Conservation (phyloP, 2,113 vertebrate species). For the Chroicocephalus ridibundus region DNA sequence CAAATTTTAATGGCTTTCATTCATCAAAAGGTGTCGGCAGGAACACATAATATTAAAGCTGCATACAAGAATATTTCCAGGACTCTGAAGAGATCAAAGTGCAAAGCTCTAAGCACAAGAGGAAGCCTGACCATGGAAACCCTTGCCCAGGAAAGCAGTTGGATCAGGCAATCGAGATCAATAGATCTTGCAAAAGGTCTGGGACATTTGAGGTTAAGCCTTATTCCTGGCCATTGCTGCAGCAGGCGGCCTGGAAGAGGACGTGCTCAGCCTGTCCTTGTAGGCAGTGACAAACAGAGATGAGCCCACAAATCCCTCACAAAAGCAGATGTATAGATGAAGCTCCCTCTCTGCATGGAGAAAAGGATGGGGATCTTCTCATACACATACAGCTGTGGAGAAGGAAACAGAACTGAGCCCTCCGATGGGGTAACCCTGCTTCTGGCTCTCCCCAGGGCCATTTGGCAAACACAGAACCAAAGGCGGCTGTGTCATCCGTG, state of each 20-base stretch:
- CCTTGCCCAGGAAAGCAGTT: background rate
- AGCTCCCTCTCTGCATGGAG: background rate
- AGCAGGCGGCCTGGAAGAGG: background rate
- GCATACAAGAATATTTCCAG: background rate
- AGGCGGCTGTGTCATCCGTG: fast-evolving
- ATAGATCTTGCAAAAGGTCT: background rate
- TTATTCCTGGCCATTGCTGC: background rate
- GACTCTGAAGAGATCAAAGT: background rate
- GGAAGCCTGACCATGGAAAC: background rate
- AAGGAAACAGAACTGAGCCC: background rate
- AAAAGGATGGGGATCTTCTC: background rate
- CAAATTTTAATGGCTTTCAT: constrained; percentile 36
- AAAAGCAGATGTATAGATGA: background rate
- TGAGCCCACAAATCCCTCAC: background rate
- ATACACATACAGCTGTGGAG: background rate
- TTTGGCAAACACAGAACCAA: background rate
- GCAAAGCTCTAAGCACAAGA: background rate
- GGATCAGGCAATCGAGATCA: background rate
- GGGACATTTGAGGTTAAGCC: background rate
- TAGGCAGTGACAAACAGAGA: background rate
- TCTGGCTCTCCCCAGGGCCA: background rate
- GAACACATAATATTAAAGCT: background rate
- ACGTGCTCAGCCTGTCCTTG: background rate
- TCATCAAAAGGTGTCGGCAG: constrained; percentile 48
- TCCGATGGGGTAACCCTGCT: background rate